Conservation (phyloP, 1,140 invertebrate species). For the Magallana ariakensis region DNA sequence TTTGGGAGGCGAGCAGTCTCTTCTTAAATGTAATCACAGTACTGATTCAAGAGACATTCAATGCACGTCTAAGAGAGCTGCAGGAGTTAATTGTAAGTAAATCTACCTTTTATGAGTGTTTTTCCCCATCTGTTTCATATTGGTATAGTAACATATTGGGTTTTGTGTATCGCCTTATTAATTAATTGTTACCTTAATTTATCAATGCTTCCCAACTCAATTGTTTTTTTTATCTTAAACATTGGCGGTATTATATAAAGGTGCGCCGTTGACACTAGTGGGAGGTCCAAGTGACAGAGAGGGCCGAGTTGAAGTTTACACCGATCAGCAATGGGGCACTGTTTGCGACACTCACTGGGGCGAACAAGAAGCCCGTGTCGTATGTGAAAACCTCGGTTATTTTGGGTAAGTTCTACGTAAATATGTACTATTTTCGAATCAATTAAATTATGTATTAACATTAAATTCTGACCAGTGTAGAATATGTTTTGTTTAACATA, state of each 20-base stretch:
- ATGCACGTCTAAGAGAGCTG: background rate
- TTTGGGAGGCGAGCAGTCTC: background rate
- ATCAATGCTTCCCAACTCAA: background rate
- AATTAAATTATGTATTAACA: background rate
- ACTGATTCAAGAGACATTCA: background rate
- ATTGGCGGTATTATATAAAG: background rate
- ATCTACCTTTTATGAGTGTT: background rate
- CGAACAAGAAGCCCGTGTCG: background rate
- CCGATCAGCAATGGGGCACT: background rate
- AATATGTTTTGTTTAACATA: background rate
- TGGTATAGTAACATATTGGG: background rate
- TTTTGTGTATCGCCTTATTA: background rate
- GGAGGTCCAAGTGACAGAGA: background rate
- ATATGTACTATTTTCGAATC: background rate
- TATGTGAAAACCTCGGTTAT: background rate
- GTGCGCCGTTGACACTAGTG: background rate
- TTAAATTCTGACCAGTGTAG: background rate
- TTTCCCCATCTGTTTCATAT: background rate
- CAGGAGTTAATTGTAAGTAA: constrained; percentile 1
- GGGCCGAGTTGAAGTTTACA: background rate
- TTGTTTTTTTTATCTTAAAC: background rate
- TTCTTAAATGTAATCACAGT: background rate
- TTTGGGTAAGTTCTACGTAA: background rate
- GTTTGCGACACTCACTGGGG: background rate
- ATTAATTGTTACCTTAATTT: background rate